Evolutionary conservation across 2,888 invertebrate species (phyloP), one percentile per base, ranked within the genome.

Genomic region (Cephonodes hylas): DNA sequence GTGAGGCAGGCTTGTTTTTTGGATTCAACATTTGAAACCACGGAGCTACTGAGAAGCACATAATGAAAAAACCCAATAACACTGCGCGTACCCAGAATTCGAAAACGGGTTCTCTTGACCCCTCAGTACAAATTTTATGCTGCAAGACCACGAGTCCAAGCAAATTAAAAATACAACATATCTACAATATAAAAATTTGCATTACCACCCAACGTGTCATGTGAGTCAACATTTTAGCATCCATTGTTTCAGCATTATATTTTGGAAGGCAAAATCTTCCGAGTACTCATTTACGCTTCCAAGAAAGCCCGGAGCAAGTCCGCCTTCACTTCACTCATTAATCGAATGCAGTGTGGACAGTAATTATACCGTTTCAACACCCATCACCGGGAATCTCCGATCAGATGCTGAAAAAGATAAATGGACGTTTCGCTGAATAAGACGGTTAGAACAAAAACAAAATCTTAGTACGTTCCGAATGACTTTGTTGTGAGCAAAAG

Each of bases 341-440:
- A 82, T 79, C 74, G 77, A 70, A 69, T 76, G 71, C 74, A 63
- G 70, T 73, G 74, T 68, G 75, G 80, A 86, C 85, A 84, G 78
- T 75, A 65, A 73, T 72, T 70, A 66, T 61, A 75, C 77, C 83
- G 81, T 82, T 75, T 73, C 62, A 67, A 68, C 68, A 71, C 68
- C 71, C 69, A 70, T 68, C 69, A 70, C 68, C 69, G 70, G 80
- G 38, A 38, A 38, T 38, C 38, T 78, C 70, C 76, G 68, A 69
- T 72, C 70, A 67, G 74, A 79, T 85, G 81, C 83, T 58, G 60
- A 70, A 83, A 84, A 84, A 82, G 78, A 81, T 78, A 81, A 81
- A 84, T 78, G 70, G 65, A 64, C 65, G 64, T 62, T 87, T 84
- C 83, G 73, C 70, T 67, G 85, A 48, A 60, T 60, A 18, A 13